Base-by-base conservation (phyloP, 2,888 invertebrate genomes). In the Antheraea assamensis region DNA sequence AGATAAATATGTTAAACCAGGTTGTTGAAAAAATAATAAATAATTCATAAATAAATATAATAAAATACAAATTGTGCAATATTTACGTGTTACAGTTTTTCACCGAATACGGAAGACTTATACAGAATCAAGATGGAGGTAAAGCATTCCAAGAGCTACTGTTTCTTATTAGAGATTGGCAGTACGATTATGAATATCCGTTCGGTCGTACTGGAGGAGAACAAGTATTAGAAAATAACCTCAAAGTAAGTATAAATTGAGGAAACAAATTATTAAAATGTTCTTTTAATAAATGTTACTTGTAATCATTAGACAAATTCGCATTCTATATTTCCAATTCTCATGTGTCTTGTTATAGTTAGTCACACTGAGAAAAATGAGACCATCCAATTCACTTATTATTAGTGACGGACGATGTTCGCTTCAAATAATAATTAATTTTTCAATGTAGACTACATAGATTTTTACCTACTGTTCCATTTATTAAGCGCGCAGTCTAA, bases 41-140 rank as follows among this genome's bases (percentile, higher is more conserved):
- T 2, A 52, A 21, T 7, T 52, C 21, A 21, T 21, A 21, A 19
- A n/a, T n/a, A 24, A 58, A 3, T 10, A 58, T 13, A n/a, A 55
- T n/a, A 55, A 55, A 58, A 58, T 58, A 58, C 3, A 58, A 58
- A 21, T 24, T 24, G 58, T 58, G n/a, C 19, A 52, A 58, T 55
- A 58, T 13, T 58, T 58, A 24, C n/a, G 58, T n/a, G 21, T 13
- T 73, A 47, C 81, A 98, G 96, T 92, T 99, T 72, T 99, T 99
- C 91, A 99, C 99, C 66, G 99, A 99, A 88, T 99, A 99, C 90
- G 99, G 99, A 0, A 96, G 98, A 74, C 93, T 99, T 81, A 99
- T 99, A 3, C 94, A 98, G 81, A 97, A 96, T 27, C 75, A 98
- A 97, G 86, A 96, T 96, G 75, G 97, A 97, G 42, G 96, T 96